phyloP scores from a whole-genome alignment of 1,140 invertebrate species.

The Pseudomyrmex gracilis region DNA sequence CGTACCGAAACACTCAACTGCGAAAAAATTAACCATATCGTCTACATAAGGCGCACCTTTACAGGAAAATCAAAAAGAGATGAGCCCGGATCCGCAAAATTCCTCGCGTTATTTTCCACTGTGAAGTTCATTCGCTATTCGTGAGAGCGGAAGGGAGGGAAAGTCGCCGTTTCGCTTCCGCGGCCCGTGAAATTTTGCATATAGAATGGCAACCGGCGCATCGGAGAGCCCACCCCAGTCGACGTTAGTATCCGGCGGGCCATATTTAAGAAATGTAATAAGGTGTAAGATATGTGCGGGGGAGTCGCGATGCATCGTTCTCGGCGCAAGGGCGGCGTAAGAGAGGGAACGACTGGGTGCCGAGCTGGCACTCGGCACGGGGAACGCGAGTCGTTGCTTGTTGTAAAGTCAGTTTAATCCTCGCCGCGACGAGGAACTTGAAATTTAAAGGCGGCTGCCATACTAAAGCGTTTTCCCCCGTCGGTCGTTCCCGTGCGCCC shows the following conservation, averaged over 20 bases:
- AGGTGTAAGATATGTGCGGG: conserved; percentile 77
- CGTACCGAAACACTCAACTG: neutral
- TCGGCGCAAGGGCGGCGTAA: neutral
- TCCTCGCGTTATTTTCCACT: conserved; percentile 72
- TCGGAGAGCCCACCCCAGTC: neutral
- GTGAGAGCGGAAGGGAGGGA: neutral
- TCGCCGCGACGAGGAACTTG: conserved; percentile 65
- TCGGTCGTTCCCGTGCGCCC: neutral
- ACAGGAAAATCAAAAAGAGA: conserved; percentile 58
- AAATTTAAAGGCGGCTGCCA: conserved; percentile 70
- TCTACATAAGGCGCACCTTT: conserved; percentile 6
- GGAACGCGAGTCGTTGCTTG: conserved; percentile 39
- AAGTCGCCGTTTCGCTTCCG: conserved; percentile 73
- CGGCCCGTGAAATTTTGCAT: conserved; percentile 80
- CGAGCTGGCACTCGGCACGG: neutral
- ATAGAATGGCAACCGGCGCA: conserved; percentile 72
- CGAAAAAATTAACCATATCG: conserved; percentile 18
- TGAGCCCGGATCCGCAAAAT: conserved; percentile 53
- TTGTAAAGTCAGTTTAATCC: conserved; percentile 77
- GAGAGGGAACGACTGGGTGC: conserved; percentile 10
- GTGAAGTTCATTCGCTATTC: conserved; percentile 68
- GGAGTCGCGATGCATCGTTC: conserved; percentile 65
- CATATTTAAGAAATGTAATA: conserved; percentile 81
- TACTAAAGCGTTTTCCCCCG: conserved; percentile 34
- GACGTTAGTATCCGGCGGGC: conserved; percentile 58